phyloP scores from a whole-genome alignment of 2,797 vertebrate genomes.

The Myotis findleyi region DNA sequence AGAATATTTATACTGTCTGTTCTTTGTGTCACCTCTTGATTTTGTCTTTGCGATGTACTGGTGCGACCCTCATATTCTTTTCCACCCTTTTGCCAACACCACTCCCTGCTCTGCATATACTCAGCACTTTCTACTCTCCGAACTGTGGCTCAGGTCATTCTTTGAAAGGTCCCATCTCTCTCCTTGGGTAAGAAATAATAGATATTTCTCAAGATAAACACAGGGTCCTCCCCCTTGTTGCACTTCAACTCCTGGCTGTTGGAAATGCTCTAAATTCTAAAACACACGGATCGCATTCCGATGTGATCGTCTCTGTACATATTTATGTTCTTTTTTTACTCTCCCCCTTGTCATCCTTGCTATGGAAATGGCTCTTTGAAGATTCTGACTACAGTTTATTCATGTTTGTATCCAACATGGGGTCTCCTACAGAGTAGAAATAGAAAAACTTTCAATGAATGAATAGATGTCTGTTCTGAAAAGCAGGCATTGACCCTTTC shows the following conservation, averaged over 20 bases:
- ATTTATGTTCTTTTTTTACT: neutral
- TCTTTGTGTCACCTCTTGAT: neutral
- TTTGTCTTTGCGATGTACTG: neutral
- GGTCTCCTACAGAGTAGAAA: neutral
- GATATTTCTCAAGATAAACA: neutral
- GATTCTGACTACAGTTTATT: neutral
- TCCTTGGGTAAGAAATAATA: neutral
- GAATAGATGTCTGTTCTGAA: neutral
- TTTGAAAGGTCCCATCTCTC: neutral
- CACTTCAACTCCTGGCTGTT: neutral
- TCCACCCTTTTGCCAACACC: neutral
- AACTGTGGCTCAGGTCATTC: neutral
- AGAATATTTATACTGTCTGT: neutral
- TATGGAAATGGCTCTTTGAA: neutral
- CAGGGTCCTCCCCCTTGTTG: neutral
- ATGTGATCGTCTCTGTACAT: neutral
- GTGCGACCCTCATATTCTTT: neutral
- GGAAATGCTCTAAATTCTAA: slow-evolving; percentile 46
- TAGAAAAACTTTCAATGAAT: neutral
- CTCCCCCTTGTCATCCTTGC: neutral
- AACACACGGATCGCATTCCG: neutral
- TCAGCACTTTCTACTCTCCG: neutral
- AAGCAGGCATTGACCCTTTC: neutral
- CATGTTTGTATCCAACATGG: neutral
- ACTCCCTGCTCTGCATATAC: neutral